Conservation (phyloP, 2,888 invertebrate genomes). For the Kryphioiulus occultus region DNA sequence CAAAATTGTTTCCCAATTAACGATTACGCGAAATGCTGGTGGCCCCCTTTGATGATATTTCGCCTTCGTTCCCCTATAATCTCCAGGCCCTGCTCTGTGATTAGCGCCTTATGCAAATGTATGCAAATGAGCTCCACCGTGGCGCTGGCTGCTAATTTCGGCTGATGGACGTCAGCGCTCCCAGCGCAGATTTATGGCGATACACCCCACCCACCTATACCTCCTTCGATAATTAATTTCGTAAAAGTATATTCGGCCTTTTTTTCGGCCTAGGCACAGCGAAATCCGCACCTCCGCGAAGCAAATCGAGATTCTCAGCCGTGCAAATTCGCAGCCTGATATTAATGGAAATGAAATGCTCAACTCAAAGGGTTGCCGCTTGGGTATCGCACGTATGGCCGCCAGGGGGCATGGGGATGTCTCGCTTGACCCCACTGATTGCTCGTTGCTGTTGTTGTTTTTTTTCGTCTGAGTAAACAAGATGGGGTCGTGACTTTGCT, state of each 20-base stretch:
- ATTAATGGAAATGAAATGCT: slow-evolving; percentile 3
- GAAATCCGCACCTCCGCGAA: not conserved
- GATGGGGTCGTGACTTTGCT: too few relatives aligned
- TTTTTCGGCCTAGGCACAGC: not conserved
- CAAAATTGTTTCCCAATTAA: not conserved
- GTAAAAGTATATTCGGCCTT: not conserved
- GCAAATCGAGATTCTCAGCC: not conserved
- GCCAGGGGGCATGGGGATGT: not conserved
- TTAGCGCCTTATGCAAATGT: not conserved
- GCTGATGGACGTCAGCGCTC: not conserved
- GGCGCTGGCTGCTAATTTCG: slow-evolving; percentile 11
- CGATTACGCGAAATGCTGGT: slow-evolving; percentile 16
- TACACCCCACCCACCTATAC: not conserved
- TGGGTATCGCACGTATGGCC: not conserved
- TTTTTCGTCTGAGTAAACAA: too few relatives aligned
- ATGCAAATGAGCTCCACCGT: not conserved
- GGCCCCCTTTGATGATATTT: not conserved
- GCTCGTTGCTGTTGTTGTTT: too few relatives aligned
- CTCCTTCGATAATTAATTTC: slow-evolving; percentile 30
- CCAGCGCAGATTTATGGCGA: not conserved
- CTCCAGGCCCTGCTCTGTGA: not conserved
- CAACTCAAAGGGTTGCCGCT: not conserved
- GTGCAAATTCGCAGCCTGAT: not conserved
- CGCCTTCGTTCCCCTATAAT: not conserved
- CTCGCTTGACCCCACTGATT: not conserved